Evolutionary conservation across 1,140 invertebrate species (phyloP).

Genomic region (Drosophila santomea): DNA sequence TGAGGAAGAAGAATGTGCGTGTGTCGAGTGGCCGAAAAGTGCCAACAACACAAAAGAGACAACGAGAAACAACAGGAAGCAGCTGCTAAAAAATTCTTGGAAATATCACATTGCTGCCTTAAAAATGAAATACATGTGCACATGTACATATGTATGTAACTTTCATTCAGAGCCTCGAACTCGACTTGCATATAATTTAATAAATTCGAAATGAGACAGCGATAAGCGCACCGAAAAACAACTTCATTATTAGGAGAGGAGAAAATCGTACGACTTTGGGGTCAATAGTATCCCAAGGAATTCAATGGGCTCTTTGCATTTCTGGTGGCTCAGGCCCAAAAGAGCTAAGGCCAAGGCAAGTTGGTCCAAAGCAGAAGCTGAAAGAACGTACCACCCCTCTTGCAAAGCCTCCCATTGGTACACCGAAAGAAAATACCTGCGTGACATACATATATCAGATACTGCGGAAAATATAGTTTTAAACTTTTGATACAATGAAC

Average conservation of each 20-base stretch:
- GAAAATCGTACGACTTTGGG: conserved; percentile 48
- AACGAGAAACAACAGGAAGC: conserved; percentile 65
- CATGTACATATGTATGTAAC: conserved; percentile 10
- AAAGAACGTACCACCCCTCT: conserved; percentile 22
- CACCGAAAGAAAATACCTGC: not conserved
- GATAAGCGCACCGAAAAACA: conserved; percentile 38
- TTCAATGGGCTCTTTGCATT: conserved; percentile 68
- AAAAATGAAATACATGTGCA: conserved; percentile 24
- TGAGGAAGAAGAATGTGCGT: conserved; percentile 51
- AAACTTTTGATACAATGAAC: too few species aligned
- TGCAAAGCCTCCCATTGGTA: not conserved
- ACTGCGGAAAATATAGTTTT: too few species aligned
- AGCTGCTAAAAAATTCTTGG: conserved; percentile 79
- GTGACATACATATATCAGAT: too few species aligned
- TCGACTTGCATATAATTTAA: conserved; percentile 64
- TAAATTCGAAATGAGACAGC: conserved; percentile 75
- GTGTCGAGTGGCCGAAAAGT: conserved; percentile 35
- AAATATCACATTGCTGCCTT: conserved; percentile 59
- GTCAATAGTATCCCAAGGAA: conserved; percentile 80
- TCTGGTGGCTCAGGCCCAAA: conserved; percentile 42
- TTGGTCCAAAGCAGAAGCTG: conserved; percentile 49
- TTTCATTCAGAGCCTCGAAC: conserved; percentile 1
- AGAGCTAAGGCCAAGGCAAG: conserved; percentile 52
- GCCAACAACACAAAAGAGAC: conserved; percentile 13
- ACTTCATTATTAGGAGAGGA: conserved; percentile 67